phyloP scores from a whole-genome alignment of 2,113 vertebrate genomes.

The Clupea harengus region DNA sequence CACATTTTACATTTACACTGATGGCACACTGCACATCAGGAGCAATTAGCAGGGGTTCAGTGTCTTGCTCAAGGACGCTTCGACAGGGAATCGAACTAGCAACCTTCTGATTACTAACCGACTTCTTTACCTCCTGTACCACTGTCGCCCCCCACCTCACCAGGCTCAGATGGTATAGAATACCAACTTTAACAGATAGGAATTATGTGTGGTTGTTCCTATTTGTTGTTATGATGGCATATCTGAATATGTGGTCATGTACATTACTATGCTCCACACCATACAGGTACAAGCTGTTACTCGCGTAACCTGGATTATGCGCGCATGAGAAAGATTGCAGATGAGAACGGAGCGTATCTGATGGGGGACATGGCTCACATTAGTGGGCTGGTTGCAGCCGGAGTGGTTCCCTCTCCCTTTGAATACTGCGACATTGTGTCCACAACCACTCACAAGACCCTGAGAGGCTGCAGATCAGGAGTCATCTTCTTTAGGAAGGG shows the following conservation, averaged over 20 bases:
- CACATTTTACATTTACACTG: no score
- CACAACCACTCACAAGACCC: conserved; percentile 95
- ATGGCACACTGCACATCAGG: no score
- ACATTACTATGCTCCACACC: neutral
- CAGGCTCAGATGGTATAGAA: no score
- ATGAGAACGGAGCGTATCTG: conserved; percentile 82
- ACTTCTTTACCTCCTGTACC: no score
- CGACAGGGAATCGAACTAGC: no score
- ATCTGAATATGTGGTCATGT: neutral
- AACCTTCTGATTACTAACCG: no score
- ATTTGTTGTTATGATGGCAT: neutral
- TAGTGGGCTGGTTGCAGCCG: conserved; percentile 88
- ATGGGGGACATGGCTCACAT: conserved; percentile 98
- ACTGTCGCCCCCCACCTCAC: no score
- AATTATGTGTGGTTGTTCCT: neutral
- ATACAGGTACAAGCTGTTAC: conserved; percentile 89
- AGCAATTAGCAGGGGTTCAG: no score
- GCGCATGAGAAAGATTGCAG: conserved; percentile 82
- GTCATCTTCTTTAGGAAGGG: conserved; percentile 95
- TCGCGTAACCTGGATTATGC: conserved; percentile 91
- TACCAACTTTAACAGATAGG: no score
- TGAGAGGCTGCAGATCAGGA: conserved; percentile 89
- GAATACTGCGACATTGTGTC: conserved; percentile 86
- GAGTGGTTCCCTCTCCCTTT: conserved; percentile 88
- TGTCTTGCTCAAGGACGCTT: no score